phyloP scores from a whole-genome alignment of 2,888 invertebrate genomes.

The Stramonita haemastoma region DNA sequence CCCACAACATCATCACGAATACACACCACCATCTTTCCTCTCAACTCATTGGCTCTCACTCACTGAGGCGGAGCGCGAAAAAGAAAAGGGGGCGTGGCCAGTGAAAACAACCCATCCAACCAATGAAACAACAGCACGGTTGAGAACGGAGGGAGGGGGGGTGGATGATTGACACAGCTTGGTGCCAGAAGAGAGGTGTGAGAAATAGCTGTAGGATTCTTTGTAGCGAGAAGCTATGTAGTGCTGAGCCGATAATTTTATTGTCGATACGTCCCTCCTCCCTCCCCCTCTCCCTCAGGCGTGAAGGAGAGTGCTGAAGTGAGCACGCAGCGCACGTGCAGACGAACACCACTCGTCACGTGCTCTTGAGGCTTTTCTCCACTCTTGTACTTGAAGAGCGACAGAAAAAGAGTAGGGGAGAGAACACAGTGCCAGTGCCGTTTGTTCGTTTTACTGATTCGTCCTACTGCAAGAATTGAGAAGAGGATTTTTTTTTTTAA shows the following conservation, averaged over 20 bases:
- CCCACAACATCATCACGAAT: no score
- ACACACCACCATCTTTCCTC: neutral
- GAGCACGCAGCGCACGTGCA: neutral
- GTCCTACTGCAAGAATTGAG: no score
- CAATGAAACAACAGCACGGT: neutral
- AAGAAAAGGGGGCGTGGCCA: constrained; percentile 21
- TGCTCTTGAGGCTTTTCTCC: constrained; percentile 28
- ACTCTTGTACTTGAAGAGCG: constrained; percentile 20
- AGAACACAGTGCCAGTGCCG: neutral
- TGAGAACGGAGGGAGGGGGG: no score
- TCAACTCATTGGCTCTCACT: neutral
- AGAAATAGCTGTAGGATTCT: no score
- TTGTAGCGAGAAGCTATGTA: neutral
- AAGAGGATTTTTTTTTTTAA: neutral
- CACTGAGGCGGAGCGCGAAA: neutral
- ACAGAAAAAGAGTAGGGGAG: neutral
- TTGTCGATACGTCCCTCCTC: constrained; percentile 21
- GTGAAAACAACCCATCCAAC: no score
- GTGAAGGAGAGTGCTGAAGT: constrained; percentile 1
- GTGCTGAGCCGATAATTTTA: constrained; percentile 40
- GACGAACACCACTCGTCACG: constrained; percentile 31
- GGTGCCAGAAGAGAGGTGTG: neutral
- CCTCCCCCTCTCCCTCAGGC: neutral
- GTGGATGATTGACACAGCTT: constrained; percentile 20
- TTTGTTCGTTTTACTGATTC: no score